Evolutionary conservation across 2,888 invertebrate genomes (phyloP).

Genomic region (Tetragonula carbonaria): DNA sequence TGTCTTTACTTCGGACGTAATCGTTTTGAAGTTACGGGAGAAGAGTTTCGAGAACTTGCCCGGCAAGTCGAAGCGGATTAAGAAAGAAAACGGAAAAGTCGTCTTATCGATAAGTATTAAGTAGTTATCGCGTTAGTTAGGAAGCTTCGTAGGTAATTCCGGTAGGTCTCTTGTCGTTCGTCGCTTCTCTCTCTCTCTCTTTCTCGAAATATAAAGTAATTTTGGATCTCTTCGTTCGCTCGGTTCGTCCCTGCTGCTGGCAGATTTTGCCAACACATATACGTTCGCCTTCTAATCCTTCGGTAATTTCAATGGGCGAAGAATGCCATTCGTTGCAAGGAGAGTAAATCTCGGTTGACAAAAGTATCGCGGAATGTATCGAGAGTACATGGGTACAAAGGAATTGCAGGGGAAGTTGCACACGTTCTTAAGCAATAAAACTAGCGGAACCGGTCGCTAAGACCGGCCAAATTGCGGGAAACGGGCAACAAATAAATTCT

Average conservation of each 20-base stretch:
- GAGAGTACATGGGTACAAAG: not conserved
- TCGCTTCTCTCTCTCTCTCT: not conserved
- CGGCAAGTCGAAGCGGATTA: conserved; percentile 14
- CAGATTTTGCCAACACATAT: no score
- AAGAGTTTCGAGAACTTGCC: not conserved
- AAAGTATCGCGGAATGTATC: not conserved
- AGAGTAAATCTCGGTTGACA: not conserved
- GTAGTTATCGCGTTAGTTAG: conserved; percentile 22
- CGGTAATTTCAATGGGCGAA: not conserved
- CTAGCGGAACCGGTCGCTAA: not conserved
- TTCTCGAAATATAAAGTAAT: not conserved
- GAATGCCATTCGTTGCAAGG: not conserved
- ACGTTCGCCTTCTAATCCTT: no score
- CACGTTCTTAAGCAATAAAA: conserved; percentile 8
- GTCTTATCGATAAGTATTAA: conserved; percentile 31
- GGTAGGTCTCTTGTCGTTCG: not conserved
- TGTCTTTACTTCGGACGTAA: conserved; percentile 21
- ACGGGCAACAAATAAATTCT: conserved; percentile 27
- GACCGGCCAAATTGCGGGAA: conserved; percentile 5
- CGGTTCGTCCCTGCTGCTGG: not conserved
- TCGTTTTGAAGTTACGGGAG: conserved; percentile 25
- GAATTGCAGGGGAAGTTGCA: not conserved
- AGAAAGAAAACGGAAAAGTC: conserved; percentile 23
- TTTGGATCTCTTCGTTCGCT: not conserved
- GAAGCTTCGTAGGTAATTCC: conserved; percentile 5